phyloP scores from a whole-genome alignment of 2,888 invertebrate genomes.

The Camptogramma bilineatum region DNA sequence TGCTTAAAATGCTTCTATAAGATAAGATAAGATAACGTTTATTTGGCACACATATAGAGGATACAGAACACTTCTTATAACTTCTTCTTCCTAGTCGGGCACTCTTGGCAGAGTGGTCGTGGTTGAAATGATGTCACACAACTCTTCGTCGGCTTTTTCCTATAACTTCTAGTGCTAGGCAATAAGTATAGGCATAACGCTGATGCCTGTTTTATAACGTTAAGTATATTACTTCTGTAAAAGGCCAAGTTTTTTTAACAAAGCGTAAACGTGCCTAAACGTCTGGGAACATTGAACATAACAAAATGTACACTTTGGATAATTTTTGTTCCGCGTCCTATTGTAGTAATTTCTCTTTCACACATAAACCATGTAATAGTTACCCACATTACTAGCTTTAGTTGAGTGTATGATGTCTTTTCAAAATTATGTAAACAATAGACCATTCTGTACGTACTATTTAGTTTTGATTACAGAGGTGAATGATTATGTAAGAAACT shows the following conservation, averaged over 20 bases:
- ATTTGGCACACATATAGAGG: too few species aligned
- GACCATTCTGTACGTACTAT: constrained; percentile 20
- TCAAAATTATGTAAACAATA: constrained; percentile 32
- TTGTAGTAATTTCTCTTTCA: constrained; percentile 33
- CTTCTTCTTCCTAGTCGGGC: too few species aligned
- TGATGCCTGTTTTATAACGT: too few species aligned
- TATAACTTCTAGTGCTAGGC: too few species aligned
- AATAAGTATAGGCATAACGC: too few species aligned
- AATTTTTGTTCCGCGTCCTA: constrained; percentile 30
- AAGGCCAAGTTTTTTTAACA: background rate
- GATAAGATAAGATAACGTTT: too few species aligned
- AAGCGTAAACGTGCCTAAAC: constrained; percentile 16
- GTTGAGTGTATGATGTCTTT: constrained; percentile 6
- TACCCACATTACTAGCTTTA: constrained; percentile 14
- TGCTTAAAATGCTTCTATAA: too few species aligned
- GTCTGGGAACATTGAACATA: constrained; percentile 23
- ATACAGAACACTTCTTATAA: too few species aligned
- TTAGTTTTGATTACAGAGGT: constrained; percentile 21
- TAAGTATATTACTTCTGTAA: background rate
- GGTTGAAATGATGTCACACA: too few species aligned
- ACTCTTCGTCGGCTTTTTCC: too few species aligned
- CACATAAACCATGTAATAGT: constrained; percentile 25
- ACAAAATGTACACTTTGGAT: constrained; percentile 13
- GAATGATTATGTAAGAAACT: constrained; percentile 22
- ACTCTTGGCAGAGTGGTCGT: too few species aligned